A percentile compares a stretch with the other conserved stretches of the same genome.
Conservation (phyloP, 2,113 vertebrate genomes). For the Lamprotornis superbus region DNA sequence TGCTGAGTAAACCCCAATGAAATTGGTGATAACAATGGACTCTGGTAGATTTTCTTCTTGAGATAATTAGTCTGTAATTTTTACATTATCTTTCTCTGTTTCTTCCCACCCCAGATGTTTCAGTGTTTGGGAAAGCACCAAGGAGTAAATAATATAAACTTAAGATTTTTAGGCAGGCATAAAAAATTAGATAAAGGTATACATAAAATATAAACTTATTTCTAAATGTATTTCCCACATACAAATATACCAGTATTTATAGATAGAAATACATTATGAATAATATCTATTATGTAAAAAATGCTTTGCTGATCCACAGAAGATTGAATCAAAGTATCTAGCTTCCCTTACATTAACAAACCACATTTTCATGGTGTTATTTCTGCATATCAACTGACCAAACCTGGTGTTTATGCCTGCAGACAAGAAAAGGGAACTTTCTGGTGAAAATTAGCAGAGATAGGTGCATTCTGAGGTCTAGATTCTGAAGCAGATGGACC, state of each 20-base stretch:
- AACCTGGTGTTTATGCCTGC: neutral
- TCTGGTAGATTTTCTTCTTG: constrained; percentile 3
- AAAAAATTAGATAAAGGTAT: neutral
- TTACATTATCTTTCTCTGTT: neutral
- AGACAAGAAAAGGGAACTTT: neutral
- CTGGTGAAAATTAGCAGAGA: neutral
- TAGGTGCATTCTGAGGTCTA: neutral
- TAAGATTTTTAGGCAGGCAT: neutral
- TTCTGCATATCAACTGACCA: neutral
- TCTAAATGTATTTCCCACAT: neutral
- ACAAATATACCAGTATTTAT: neutral
- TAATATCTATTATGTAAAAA: neutral
- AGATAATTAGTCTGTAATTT: constrained; percentile 22
- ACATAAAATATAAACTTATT: neutral
- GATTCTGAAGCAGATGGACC: neutral
- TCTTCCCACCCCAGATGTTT: neutral
- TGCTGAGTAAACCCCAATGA: constrained; percentile 4
- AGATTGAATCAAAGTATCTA: neutral
- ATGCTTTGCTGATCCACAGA: neutral
- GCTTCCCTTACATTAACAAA: neutral
- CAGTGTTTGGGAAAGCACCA: neutral
- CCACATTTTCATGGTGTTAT: neutral
- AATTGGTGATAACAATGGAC: constrained; percentile 1
- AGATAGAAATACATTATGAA: neutral
- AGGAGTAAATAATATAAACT: neutral